Base-by-base conservation (phyloP, 1,140 invertebrate species). In the Alviniconcha marisindica region DNA sequence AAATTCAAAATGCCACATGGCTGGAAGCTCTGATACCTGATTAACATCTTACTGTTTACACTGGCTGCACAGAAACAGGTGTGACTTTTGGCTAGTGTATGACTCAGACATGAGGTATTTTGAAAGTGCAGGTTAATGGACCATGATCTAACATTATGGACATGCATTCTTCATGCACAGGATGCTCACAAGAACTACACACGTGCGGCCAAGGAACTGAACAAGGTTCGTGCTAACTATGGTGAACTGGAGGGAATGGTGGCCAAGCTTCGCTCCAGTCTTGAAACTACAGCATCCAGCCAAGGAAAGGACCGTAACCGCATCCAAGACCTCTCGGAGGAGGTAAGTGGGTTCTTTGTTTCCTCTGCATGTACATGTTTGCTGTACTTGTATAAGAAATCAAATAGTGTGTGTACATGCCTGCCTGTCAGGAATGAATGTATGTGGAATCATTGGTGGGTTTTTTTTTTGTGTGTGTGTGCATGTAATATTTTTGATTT, bases 171-270 rank as follows among this genome's bases (percentile, higher is more conserved):
- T 74, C 38, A 44, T 71, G n/a, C 38, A 48, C 60, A 91, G 89
- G 91, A 91, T 76, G 86, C 91, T 1, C 91, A 92, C 83, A 89
- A 88, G 66, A 91, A 89, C 63, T 91, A 90, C 77, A 90, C 90
- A 0, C 83, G 89, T 28, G 88, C 90, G 38, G 88, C 89, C 2
- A 91, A 91, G 77, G 91, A 92, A 71, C 83, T 92, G 42, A 90
- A 90, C 51, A 87, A 89, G 38, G 79, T 90, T 28, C 77, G 91
- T 76, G 86, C 86, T 5, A 88, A 89, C 73, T 90, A 87, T 82
- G 82, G 82, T 33, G 91, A 91, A 60, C 84, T 92, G 42, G 91
- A 92, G 81, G 85, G 87, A 42, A 81, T 86, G 28, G 48, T 91
- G 69, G 84, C 88, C 2, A 87, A 86, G 24, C 74, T 91, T 54